Percentiles rank a stretch among this genome's conserved stretches.
phyloP scores from a whole-genome alignment of 1,140 invertebrate genomes.

The Muscidifurax raptorellus region DNA sequence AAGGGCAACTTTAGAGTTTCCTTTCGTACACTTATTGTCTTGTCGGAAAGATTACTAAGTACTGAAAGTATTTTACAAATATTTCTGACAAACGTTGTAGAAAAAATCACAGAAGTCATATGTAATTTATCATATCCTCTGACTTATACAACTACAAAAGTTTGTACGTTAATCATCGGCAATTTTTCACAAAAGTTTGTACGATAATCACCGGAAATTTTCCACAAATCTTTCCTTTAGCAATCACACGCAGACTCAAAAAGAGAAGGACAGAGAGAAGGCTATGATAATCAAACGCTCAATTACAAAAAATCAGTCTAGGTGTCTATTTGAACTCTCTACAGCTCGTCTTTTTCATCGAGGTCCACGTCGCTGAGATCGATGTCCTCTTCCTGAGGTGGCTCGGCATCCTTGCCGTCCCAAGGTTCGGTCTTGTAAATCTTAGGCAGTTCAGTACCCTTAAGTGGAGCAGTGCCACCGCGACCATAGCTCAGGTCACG shows the following conservation, averaged over 20 bases:
- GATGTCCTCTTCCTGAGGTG: constrained; percentile 93
- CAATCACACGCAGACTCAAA: background rate
- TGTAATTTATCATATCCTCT: no score
- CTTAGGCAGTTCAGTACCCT: constrained; percentile 89
- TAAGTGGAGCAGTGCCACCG: constrained; percentile 93
- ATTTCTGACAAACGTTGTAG: background rate
- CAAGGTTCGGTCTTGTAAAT: constrained; percentile 86
- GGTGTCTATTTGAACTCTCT: constrained; percentile 65
- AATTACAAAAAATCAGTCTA: constrained; percentile 38
- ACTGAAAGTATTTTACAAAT: background rate
- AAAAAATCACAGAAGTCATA: background rate
- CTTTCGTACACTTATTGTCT: background rate
- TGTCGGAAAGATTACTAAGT: background rate
- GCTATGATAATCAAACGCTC: background rate
- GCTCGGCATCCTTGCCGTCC: constrained; percentile 97
- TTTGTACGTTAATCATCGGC: no score
- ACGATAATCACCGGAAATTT: background rate
- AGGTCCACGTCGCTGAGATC: constrained; percentile 94
- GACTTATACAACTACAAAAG: no score
- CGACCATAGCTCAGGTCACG: constrained; percentile 96
- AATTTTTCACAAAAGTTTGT: background rate
- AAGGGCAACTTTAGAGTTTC: background rate
- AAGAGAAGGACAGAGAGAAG: background rate
- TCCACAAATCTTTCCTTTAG: constrained; percentile 1
- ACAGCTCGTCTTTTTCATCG: constrained; percentile 91